phyloP scores from a whole-genome alignment of 2,113 vertebrate genomes.

The Merops nubicus region DNA sequence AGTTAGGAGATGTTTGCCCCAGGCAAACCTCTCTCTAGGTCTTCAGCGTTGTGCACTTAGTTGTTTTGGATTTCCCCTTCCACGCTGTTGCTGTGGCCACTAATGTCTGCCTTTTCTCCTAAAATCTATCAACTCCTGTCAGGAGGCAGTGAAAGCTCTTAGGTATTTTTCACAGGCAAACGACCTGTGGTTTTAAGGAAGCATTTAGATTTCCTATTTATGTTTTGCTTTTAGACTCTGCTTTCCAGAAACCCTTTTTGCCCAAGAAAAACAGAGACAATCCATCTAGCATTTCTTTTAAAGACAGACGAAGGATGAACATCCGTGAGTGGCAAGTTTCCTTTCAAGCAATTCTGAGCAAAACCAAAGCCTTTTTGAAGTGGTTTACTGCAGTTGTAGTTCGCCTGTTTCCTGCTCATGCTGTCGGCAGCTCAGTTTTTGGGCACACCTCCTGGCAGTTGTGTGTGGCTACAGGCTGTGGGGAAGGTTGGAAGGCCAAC shows the following conservation, averaged over 20 bases:
- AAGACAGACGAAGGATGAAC: neutral
- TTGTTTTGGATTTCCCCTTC: neutral
- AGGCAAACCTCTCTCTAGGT: neutral
- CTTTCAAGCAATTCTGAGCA: neutral
- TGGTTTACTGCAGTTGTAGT: neutral
- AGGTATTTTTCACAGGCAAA: neutral
- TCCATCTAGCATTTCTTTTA: neutral
- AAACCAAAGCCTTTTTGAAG: constrained; percentile 3
- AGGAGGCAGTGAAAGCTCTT: neutral
- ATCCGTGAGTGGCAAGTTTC: neutral
- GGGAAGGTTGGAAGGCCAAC: neutral
- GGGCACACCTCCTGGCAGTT: neutral
- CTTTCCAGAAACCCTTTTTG: constrained; percentile 6
- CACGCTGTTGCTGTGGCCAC: neutral
- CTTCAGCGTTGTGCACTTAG: neutral
- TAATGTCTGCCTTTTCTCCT: neutral
- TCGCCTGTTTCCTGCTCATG: constrained; percentile 13
- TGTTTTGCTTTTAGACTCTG: neutral
- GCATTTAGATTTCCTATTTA: neutral
- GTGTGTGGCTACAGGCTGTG: neutral
- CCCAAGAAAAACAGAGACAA: neutral
- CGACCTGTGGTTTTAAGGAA: neutral
- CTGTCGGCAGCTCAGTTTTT: neutral
- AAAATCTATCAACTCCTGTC: neutral
- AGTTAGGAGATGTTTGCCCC: neutral